phyloP scores from a whole-genome alignment of 2,113 vertebrate genomes.

The Caranx melampygus region DNA sequence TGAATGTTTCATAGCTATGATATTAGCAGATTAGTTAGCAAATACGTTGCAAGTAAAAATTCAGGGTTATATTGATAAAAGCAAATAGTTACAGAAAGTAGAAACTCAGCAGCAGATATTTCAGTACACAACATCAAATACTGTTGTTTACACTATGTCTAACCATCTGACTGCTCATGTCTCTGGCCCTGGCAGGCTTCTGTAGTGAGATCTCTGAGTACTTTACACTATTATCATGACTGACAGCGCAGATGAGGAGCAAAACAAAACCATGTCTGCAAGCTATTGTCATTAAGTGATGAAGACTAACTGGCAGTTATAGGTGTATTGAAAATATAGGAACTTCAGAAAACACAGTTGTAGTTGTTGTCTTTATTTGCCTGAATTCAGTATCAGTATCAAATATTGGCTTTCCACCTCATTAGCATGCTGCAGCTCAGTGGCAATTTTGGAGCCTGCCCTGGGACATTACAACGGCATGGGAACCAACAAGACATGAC shows the following conservation, averaged over 20 bases:
- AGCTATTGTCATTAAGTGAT: background rate
- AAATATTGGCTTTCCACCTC: slow-evolving; percentile 52
- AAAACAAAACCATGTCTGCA: background rate
- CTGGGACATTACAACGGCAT: slow-evolving; percentile 7
- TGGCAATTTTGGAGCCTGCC: slow-evolving; percentile 11
- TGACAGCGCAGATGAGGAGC: background rate
- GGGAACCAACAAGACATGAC: slow-evolving; percentile 40
- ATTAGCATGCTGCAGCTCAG: slow-evolving; percentile 48
- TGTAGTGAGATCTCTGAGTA: background rate
- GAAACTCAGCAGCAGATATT: background rate
- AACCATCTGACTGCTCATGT: background rate
- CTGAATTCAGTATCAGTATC: background rate
- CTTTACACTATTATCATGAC: background rate
- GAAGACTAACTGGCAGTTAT: background rate
- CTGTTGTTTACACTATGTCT: background rate
- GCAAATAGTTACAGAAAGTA: background rate
- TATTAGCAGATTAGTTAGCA: no score
- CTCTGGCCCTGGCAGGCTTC: background rate
- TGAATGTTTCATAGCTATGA: no score
- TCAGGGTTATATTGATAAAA: background rate
- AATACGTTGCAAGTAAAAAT: background rate
- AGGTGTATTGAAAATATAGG: background rate
- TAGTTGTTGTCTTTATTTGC: background rate
- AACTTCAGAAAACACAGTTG: background rate
- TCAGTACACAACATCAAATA: background rate